Evolutionary conservation across 53 echinoderm and acorn worm genomes (phyloP).

Genomic region (Holothuria scabra): DNA sequence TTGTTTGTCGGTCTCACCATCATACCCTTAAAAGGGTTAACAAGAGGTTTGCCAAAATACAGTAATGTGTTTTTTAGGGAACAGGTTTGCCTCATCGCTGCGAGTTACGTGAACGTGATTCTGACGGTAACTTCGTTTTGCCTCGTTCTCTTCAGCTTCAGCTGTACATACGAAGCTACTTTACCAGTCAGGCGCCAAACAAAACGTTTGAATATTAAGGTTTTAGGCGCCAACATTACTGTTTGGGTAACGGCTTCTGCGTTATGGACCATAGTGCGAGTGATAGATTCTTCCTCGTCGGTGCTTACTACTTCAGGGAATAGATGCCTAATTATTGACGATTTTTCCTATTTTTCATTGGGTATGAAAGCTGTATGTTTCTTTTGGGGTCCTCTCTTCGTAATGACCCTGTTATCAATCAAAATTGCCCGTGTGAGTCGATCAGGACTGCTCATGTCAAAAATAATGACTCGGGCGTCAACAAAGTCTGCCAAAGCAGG

Average conservation of each 20-base stretch:
- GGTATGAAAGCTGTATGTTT: too few species aligned
- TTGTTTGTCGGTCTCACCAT: constrained; percentile 1
- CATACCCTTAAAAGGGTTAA: neutral
- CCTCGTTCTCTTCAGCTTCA: neutral
- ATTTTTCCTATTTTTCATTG: neutral
- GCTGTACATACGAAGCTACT: neutral
- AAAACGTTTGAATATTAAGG: neutral
- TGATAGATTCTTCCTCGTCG: neutral
- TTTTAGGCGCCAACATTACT: neutral
- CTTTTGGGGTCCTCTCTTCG: too few species aligned
- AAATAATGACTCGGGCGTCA: too few species aligned
- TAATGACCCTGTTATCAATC: too few species aligned
- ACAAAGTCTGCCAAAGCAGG: too few species aligned
- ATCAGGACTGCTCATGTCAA: too few species aligned
- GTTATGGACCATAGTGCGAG: neutral
- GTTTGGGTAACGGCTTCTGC: neutral
- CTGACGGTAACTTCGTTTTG: neutral
- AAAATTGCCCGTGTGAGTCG: too few species aligned
- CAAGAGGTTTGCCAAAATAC: neutral
- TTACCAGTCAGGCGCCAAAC: neutral
- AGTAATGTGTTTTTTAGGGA: too few species aligned
- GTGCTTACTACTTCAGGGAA: neutral
- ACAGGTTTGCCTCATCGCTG: neutral
- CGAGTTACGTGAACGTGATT: neutral
- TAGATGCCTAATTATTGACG: neutral